Evolutionary conservation across 2,888 invertebrate species (phyloP).

Genomic region (Plagodis dolabraria): DNA sequence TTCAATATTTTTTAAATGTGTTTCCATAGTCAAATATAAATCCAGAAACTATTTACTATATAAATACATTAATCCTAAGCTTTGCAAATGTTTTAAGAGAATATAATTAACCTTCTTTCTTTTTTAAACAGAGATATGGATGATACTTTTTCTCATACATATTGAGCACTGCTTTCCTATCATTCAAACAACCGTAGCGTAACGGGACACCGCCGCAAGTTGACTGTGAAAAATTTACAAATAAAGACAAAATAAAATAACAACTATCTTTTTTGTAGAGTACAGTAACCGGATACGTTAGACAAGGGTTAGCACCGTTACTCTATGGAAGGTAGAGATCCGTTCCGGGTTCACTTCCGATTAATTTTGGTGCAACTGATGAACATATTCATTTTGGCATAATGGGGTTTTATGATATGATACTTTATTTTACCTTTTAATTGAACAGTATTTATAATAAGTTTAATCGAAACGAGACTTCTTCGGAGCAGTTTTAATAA

Average conservation of each 20-base stretch:
- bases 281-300: conserved; percentile 40
- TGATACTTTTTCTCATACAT: not conserved
- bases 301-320: conserved; percentile 45
- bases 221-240: conserved; percentile 43
- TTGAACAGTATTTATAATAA: no score
- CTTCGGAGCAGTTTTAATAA: no score
- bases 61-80: no score
- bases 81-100: no score
- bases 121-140: no score
- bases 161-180: not conserved
- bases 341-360: conserved; percentile 47
- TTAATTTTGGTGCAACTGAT: conserved; percentile 26
- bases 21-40: no score
- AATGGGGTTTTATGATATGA: conserved; percentile 4
- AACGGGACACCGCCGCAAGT: conserved; percentile 40
- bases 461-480: no score
- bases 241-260: conserved; percentile 16
- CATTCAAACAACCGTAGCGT: conserved; percentile 13
- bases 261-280: conserved; percentile 6
- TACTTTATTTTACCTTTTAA: not conserved
- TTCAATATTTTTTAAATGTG: no score
- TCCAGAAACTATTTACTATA: no score
- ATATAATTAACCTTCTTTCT: no score
- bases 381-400: conserved; percentile 14
- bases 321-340: conserved; percentile 20